Evolutionary conservation across 2,113 vertebrate genomes (phyloP), one percentile per base, ranked within the genome.

Genomic region (Peromyscus californicus): DNA sequence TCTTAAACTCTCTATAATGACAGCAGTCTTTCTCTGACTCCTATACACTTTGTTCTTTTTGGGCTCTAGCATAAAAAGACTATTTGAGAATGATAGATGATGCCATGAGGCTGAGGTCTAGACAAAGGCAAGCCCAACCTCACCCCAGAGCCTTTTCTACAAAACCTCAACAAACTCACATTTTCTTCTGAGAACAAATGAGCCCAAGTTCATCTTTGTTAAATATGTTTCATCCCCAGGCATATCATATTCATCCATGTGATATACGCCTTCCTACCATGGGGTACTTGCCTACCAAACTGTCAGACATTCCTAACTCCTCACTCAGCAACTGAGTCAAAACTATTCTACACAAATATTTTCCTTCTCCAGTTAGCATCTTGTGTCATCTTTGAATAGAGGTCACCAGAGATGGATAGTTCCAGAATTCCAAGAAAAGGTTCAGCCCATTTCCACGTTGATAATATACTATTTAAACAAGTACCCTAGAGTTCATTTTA

Each of bases 381-480:
- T 67, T 24, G 31, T 93, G 36, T 67, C 45, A 90, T 90, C 54
- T 92, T 75, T 69, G 17, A 45, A 80, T 65, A 90, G 39, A 96
- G 57, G 86, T 3, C 54, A 19, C 57, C 92, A n/a, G 8, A 89
- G 29, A 22, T 89, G 54, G 31, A 96, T 92, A 92, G 24, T 72
- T 92, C 31, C 19, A 92, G 72, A 97, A 65, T 48, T 78, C 33
- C 54, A 74, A 94, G 24, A 87, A 15, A 96, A 89, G 80, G 93
- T 21, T 91, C 59, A 93, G 90, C 21, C 24, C 42, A 86, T 79
- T 74, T 92, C 9, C 26, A 93, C 82, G 83, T 95, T 96, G 93
- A 90, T 97, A 97, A 95, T 90, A 86, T 1, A 89, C 26, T 94
- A 92, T 80, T 91, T 79, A 91, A 97, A 93, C 48, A 39, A 93